These are phyloP conservation scores for Dione vanillae DNA, from an alignment of 2,888 invertebrate species.

Conservation along the genomic window DNA sequence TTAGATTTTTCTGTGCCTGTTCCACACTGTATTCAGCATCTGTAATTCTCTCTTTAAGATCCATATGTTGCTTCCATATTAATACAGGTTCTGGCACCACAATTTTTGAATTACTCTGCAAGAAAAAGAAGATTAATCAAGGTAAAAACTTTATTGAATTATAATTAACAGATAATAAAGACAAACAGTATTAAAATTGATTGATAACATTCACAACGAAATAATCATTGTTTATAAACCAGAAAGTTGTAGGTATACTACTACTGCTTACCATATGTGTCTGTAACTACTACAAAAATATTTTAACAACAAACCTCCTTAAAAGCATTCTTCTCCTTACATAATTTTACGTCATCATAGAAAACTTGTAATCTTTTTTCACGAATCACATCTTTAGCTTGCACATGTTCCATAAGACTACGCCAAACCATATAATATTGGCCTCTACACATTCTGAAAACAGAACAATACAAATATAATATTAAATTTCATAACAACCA, in stretches of 20 bases:
- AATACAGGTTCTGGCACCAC: conserved; percentile 63
- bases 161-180: not conserved
- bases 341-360: conserved; percentile 64
- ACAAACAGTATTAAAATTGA: no score
- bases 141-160: no score
- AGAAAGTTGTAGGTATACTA: no score
- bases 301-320: conserved; percentile 57
- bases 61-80: conserved; percentile 63
- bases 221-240: no score
- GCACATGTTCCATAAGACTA: conserved; percentile 73
- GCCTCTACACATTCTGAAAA: conserved; percentile 71
- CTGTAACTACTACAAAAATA: not conserved
- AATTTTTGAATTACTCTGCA: conserved; percentile 55
- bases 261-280: no score
- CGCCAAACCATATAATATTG: conserved; percentile 78
- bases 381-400: conserved; percentile 60
- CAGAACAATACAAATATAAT: not conserved
- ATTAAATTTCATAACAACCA: not conserved
- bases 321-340: conserved; percentile 61
- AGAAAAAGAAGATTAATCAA: no score
- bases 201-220: no score
- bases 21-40: conserved; percentile 57
- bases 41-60: conserved; percentile 57
- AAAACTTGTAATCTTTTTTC: conserved; percentile 72
- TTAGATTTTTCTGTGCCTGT: conserved; percentile 54